Evolutionary conservation across 1,140 invertebrate species (phyloP), one percentile per base, ranked within the genome.

Genomic region (Carcinoscorpius rotundicauda): DNA sequence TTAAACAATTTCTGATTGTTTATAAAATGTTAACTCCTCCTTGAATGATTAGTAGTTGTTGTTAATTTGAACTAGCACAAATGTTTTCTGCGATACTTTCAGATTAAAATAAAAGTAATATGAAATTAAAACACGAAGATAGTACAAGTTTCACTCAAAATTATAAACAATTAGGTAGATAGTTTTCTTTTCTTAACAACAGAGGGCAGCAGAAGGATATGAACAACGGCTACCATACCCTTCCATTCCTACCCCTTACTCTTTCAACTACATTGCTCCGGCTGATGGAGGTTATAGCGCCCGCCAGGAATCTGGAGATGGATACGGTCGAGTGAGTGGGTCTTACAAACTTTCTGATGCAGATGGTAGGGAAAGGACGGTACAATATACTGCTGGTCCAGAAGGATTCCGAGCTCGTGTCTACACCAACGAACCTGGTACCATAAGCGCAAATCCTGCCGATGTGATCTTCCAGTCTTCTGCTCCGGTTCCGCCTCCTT

Each of bases 301-400:
- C 11, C 48, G 52, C 10, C 11, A 57, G 4, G 68, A 69, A 29
- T 49, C 10, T 48, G n/a, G 49, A 49, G 63, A 69, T 62, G 68
- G 52, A 5, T 65, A 52, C 63, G 68, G 68, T 52, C 9, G 11
- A 6, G 63, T 69, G 9, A 63, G 58, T 10, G 71, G 71, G 51
- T 53, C 63, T n/a, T 72, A 72, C 63, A 64, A 62, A 9, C 65
- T 72, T 4, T 58, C 62, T 9, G 60, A 68, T 4, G 69, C 67
- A 6, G 68, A 72, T 61, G 73, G 72, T 3, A 59, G 60, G 4
- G 60, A 63, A 9, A 68, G 73, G 52, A 62, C 70, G 48, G 73
- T 74, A 29, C 70, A 70, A 6, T 75, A 75, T 64, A 65, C 71
- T 6, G 72, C 73, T 10, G 73, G 74, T 64, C 70, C 74, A 11